Percentiles rank a stretch among this genome's conserved stretches.
phyloP scores from a whole-genome alignment of 1,140 invertebrate species.

The Mizuhopecten yessoensis region DNA sequence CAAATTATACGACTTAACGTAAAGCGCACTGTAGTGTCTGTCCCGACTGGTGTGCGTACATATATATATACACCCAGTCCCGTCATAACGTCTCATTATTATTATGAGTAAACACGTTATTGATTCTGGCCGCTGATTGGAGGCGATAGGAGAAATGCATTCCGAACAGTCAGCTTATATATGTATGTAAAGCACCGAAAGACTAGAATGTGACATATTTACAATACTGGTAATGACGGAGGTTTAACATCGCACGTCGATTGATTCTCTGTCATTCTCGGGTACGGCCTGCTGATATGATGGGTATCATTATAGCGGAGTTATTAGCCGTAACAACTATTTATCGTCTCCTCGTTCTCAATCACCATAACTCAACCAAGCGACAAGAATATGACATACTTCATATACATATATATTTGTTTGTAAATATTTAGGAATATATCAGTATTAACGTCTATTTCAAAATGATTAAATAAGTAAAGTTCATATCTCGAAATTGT shows the following conservation, averaged over 20 bases:
- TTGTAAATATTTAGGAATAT: too few relatives aligned
- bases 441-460: too few relatives aligned
- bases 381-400: not conserved
- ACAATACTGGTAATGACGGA: not conserved
- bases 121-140: not conserved
- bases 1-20: not conserved
- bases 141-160: not conserved
- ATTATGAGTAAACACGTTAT: not conserved
- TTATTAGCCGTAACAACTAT: not conserved
- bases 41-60: not conserved
- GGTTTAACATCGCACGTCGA: not conserved
- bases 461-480: too few relatives aligned
- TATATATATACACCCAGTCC: not conserved
- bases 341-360: not conserved
- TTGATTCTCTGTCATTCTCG: not conserved
- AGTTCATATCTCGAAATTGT: too few relatives aligned
- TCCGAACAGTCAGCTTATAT: not conserved
- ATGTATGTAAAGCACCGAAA: not conserved
- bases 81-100: not conserved
- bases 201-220: not conserved
- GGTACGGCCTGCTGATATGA: not conserved
- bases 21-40: not conserved
- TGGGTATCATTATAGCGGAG: not conserved
- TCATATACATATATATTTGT: not conserved
- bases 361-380: not conserved